These are phyloP conservation scores for Echiichthys vipera DNA, from an alignment of 2,797 vertebrate species.

Conservation along the genomic window DNA sequence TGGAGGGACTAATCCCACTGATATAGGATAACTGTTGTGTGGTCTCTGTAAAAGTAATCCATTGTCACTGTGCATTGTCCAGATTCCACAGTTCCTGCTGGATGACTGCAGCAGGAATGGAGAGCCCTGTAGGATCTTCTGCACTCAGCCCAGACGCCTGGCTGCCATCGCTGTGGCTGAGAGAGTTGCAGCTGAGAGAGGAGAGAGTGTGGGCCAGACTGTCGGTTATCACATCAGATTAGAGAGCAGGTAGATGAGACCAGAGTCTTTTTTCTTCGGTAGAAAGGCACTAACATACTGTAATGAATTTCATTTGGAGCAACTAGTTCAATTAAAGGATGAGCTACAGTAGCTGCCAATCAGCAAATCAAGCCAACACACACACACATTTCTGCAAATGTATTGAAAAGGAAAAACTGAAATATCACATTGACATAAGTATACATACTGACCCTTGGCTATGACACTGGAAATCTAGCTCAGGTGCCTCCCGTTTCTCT, in stretches of 20 bases:
- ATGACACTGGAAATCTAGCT: no score
- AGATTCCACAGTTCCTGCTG: constrained; percentile 97
- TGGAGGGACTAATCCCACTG: not conserved
- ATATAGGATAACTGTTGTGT: not conserved
- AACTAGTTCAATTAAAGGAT: not conserved
- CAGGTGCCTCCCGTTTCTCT: no score
- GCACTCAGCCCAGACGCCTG: constrained; percentile 93
- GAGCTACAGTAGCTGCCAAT: not conserved
- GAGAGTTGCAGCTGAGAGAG: constrained; percentile 94
- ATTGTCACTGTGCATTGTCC: constrained; percentile 29
- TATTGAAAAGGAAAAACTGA: no score
- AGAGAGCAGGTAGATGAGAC: constrained; percentile 90
- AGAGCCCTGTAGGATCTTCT: constrained; percentile 93
- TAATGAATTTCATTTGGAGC: not conserved
- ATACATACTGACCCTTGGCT: no score
- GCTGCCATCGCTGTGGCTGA: constrained; percentile 94
- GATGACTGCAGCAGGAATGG: constrained; percentile 89
- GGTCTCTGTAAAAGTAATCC: not conserved
- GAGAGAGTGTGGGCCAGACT: constrained; percentile 92
- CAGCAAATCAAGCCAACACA: not conserved
- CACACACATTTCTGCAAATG: no score
- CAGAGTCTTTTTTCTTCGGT: not conserved
- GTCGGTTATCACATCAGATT: constrained; percentile 96
- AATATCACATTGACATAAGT: no score
- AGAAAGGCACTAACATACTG: not conserved